Base-by-base conservation (phyloP, 2,888 invertebrate species). In the Schizotus pectinicornis region DNA sequence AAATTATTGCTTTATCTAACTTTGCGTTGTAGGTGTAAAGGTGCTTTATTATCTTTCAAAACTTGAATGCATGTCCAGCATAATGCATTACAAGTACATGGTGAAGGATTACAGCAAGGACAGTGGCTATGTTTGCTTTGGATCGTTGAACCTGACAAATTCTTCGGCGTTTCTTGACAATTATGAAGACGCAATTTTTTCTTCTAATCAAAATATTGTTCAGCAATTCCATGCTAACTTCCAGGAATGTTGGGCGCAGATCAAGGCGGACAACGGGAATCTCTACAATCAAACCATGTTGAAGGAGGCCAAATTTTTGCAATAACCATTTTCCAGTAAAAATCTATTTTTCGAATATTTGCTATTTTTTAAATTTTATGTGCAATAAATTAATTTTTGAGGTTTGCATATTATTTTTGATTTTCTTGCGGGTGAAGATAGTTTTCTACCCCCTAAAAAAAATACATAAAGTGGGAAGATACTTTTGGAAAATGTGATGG, bases 1-100 rank as follows among this genome's bases (percentile, higher is more conserved):
- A 47, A 14, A 37, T 48, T 33, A 41, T n/a, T 37, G 41, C 6
- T 32, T 38, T 38, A 33, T 31, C 30, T 31, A 14, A 22, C 6
- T 31, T 1, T 9, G n/a, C 1, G 46, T 72, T 74, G 53, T 57
- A 68, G 74, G 74, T 45, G 56, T 69, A 14, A 46, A 65, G 30
- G 64, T 68, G 14, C 62, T 67, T 42, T 68, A 70, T 52, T 76
- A 69, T 56, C 54, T 75, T 3, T 62, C 69, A n/a, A 67, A 64
- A 39, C 62, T 47, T 13, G 31, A 55, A 14, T 45, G 54, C 11
- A 7, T 62, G n/a, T 61, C 64, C 22, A 71, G 69, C 53, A 76
- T 78, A 45, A 74, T 78, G 73, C 78, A 78, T 64, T 69, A 73
- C 47, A 78, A 78, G 65, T 78, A 69, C 61, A 75, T 76, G 41